Percentiles rank a stretch among this genome's conserved stretches.
Conservation (phyloP, 2,797 vertebrate genomes). For the Pteropus rufus region DNA sequence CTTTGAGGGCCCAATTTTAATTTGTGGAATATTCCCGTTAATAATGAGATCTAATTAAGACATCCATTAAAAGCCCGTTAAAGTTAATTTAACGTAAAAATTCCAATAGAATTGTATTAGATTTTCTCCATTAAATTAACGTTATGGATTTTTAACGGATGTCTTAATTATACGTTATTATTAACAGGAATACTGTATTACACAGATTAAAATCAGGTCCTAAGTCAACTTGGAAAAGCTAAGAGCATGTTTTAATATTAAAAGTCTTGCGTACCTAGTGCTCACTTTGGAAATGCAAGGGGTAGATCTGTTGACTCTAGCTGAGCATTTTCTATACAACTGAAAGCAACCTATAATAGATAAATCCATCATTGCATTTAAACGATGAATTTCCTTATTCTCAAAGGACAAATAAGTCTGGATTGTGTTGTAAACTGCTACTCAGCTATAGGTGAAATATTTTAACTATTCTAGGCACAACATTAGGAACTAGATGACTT, state of each 20-base stretch:
- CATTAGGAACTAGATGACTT: slow-evolving; percentile 66
- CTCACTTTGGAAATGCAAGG: slow-evolving; percentile 70
- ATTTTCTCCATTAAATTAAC: slow-evolving; percentile 92
- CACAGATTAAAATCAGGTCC: slow-evolving; percentile 85
- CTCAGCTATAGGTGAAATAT: slow-evolving; percentile 73
- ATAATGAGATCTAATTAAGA: slow-evolving; percentile 92
- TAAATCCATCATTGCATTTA: slow-evolving; percentile 77
- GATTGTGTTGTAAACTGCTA: slow-evolving; percentile 72
- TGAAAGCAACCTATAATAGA: slow-evolving; percentile 73
- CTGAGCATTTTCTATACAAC: slow-evolving; percentile 58
- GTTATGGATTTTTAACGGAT: slow-evolving; percentile 92
- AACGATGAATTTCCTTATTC: slow-evolving; percentile 73
- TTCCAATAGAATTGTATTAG: slow-evolving; percentile 91
- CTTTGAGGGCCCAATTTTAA: slow-evolving; percentile 85
- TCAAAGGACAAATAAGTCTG: slow-evolving; percentile 77
- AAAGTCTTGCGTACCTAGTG: slow-evolving; percentile 62
- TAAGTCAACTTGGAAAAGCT: slow-evolving; percentile 81
- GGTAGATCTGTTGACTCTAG: slow-evolving; percentile 46
- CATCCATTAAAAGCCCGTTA: slow-evolving; percentile 91
- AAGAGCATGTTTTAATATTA: slow-evolving; percentile 77
- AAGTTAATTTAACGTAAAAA: slow-evolving; percentile 93
- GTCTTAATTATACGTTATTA: slow-evolving; percentile 90
- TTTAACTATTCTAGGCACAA: slow-evolving; percentile 63
- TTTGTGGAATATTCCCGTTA: slow-evolving; percentile 89
- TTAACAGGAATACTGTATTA: slow-evolving; percentile 88